These are phyloP conservation scores for Hippocampus mohnikei DNA, from an alignment of 2,113 vertebrate species.

Conservation along the genomic window DNA sequence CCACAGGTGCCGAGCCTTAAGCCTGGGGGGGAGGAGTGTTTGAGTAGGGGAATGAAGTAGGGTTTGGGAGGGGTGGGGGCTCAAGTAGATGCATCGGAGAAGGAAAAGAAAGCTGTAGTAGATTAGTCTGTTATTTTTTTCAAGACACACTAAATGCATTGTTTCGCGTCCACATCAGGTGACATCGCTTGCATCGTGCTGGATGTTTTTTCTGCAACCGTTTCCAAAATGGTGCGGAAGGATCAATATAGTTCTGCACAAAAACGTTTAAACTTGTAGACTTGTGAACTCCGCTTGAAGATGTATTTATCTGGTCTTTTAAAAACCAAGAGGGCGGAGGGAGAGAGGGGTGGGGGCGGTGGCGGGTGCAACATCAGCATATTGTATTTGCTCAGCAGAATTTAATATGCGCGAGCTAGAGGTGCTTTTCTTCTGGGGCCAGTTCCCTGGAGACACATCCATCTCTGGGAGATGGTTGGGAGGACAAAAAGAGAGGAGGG, in stretches of 20 bases:
- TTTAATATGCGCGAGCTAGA: conserved; percentile 71
- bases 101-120: conserved; percentile 10
- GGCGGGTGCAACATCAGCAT: conserved; percentile 42
- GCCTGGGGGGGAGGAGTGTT: conserved; percentile 46
- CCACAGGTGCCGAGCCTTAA: conserved; percentile 64
- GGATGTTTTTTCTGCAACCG: conserved; percentile 20
- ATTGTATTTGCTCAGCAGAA: conserved; percentile 78
- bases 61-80: background rate
- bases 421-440: conserved; percentile 69
- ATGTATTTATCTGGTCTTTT: conserved; percentile 30
- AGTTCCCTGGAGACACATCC: conserved; percentile 75
- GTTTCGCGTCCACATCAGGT: conserved; percentile 45
- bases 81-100: conserved; percentile 36
- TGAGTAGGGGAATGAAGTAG: conserved; percentile 16
- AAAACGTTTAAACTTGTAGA: background rate
- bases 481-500: conserved; percentile 63
- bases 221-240: conserved; percentile 12
- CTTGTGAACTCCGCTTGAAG: conserved; percentile 3
- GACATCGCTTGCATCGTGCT: conserved; percentile 11
- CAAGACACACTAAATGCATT: conserved; percentile 12
- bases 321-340: background rate
- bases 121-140: conserved; percentile 34
- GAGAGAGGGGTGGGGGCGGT: conserved; percentile 11
- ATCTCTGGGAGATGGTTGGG: conserved; percentile 69
- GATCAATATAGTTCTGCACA: background rate